Evolutionary conservation across 1,140 invertebrate species (phyloP).

Genomic region (Coelopa frigida): DNA sequence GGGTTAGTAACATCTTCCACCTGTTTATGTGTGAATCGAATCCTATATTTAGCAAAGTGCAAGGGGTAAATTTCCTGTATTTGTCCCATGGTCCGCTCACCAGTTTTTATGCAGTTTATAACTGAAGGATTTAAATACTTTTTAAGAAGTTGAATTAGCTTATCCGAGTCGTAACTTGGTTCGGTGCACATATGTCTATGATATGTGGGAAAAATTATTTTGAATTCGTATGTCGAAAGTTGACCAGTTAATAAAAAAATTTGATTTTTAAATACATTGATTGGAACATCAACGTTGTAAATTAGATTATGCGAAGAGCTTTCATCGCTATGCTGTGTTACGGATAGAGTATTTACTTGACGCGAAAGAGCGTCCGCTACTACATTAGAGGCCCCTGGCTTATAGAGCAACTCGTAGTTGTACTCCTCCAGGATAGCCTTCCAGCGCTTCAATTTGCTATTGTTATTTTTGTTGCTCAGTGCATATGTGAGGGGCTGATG

Average conservation of each 20-base stretch:
- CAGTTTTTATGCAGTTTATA: too few relatives aligned
- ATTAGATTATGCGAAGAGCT: conserved; percentile 3
- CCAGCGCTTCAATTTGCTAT: conserved; percentile 38
- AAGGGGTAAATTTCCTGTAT: too few relatives aligned
- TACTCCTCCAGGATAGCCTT: conserved; percentile 24
- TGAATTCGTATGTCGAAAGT: conserved; percentile 1
- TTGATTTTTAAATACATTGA: conserved; percentile 15
- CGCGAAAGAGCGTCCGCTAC: conserved; percentile 11
- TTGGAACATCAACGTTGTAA: background rate
- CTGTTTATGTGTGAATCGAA: too few relatives aligned
- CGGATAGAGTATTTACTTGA: conserved; percentile 4
- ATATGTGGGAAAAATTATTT: conserved; percentile 9
- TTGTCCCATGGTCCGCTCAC: too few relatives aligned
- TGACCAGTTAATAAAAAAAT: background rate
- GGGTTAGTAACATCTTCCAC: too few relatives aligned
- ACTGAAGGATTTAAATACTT: too few relatives aligned
- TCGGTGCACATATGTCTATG: too few relatives aligned
- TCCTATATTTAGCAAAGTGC: too few relatives aligned
- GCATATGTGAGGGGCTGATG: conserved; percentile 44
- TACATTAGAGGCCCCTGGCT: conserved; percentile 20
- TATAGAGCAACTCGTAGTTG: conserved; percentile 31
- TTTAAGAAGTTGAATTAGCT: conserved; percentile 5
- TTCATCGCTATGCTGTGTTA: background rate
- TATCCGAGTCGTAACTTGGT: background rate
- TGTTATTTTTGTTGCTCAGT: conserved; percentile 34